Evolutionary conservation across 2,888 invertebrate species (phyloP), one percentile per base, ranked within the genome.

Genomic region (Epirrhoe tristata): DNA sequence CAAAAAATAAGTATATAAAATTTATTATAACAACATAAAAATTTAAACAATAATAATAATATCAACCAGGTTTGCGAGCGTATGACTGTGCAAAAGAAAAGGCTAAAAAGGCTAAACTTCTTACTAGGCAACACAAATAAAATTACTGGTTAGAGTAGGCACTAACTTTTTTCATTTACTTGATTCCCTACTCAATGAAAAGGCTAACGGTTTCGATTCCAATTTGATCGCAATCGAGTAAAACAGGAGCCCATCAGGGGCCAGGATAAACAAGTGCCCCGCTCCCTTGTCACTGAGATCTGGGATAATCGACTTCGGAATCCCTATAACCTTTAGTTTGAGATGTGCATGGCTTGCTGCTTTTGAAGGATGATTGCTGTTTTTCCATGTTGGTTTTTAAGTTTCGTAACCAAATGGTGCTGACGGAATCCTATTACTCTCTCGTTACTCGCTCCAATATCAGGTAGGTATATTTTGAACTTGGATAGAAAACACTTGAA

Each of bases 251-350:
- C 68, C 67, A 67, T 63, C 65, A 69, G 64, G 68, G 68, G 58
- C 60, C 61, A 68, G 65, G 67, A 72, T 75, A 76, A 76, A 75
- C 74, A 75, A 74, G 67, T 65, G 59, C 63, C 59, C 31, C 52
- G 58, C 65, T 74, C 70, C 73, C 73, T 72, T 74, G 74, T 78
- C 78, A 78, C 74, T 74, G 58, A 59, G 66, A 66, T 69, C 66
- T 54, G 70, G 67, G 64, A 67, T 70, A 66, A 70, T 72, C 68
- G 67, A 68, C 58, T 68, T 4, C 66, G 36, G 67, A 63, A 65
- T 67, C 63, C 57, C 52, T 61, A 57, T 69, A 66, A 70, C 67
- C 56, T 69, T 67, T 66, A 66, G 65, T 70, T 63, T 63, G 58
- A 60, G 16, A 24, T 54, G 57, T 17, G 54, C 55, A 70, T 59